Percentiles rank a stretch among this genome's conserved stretches.
These are phyloP conservation scores for Lycocorax pyrrhopterus DNA, from an alignment of 2,113 vertebrate genomes.

Conservation along the genomic window DNA sequence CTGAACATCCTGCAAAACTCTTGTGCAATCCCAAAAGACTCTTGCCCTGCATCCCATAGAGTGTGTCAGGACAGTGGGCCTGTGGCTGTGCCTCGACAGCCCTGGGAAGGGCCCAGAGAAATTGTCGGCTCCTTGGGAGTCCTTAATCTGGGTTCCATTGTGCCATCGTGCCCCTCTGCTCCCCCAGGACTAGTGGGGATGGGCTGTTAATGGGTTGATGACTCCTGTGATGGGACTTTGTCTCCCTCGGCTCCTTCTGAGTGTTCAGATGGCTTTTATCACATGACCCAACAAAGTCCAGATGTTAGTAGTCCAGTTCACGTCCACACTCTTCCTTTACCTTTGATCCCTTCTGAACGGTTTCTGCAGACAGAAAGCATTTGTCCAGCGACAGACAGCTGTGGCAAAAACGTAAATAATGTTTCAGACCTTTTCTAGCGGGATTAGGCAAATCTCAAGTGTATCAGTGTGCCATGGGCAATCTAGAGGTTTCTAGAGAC, in stretches of 20 bases:
- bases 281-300: background rate
- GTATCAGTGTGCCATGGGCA: background rate
- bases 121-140: background rate
- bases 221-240: background rate
- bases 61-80: too few relatives aligned
- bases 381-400: conserved; percentile 3
- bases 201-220: background rate
- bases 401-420: conserved; percentile 1
- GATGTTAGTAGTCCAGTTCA: background rate
- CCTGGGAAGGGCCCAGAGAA: background rate
- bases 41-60: background rate
- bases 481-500: background rate
- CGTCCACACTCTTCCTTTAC: background rate
- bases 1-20: background rate
- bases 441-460: background rate
- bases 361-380: background rate
- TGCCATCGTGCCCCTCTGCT: background rate
- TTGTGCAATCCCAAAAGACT: background rate
- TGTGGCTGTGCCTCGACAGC: background rate
- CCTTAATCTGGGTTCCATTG: background rate
- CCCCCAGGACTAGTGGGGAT: background rate
- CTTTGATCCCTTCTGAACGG: background rate
- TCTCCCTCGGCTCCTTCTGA: background rate
- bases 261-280: background rate
- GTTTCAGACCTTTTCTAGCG: background rate